Conservation (phyloP, 2,797 vertebrate species). For the Anisognathus igniventris region DNA sequence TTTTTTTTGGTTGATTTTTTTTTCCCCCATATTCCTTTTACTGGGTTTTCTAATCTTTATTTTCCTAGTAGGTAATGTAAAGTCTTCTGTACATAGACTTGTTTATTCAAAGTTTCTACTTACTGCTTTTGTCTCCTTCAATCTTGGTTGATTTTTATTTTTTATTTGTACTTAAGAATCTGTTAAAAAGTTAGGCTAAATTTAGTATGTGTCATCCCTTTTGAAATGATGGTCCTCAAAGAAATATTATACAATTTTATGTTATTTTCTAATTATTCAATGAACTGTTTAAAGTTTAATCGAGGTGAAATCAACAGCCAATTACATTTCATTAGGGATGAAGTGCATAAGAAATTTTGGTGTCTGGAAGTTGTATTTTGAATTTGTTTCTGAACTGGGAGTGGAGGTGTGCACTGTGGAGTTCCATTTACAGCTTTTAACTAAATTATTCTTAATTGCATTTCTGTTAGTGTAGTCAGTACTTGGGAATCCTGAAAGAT, state of each 20-base stretch:
- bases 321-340: background rate
- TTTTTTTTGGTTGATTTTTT: background rate
- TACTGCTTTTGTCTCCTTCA: background rate
- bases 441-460: background rate
- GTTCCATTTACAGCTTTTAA: background rate
- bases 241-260: accelerated
- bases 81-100: accelerated
- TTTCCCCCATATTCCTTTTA: background rate
- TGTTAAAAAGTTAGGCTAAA: background rate
- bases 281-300: background rate
- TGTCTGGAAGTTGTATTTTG: background rate
- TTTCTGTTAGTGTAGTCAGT: background rate
- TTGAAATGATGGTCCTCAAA: background rate
- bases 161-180: background rate
- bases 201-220: background rate
- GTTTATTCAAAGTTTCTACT: background rate
- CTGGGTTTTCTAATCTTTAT: background rate
- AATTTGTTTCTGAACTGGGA: background rate
- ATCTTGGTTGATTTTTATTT: background rate
- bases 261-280: background rate
- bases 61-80: background rate
- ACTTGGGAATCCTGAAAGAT: background rate
- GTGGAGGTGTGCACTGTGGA: background rate
- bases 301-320: background rate
- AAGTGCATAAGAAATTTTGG: background rate